Percentiles rank a stretch among this genome's conserved stretches.
Conservation (phyloP, 1,140 invertebrate genomes). For the Bombus consobrinus region DNA sequence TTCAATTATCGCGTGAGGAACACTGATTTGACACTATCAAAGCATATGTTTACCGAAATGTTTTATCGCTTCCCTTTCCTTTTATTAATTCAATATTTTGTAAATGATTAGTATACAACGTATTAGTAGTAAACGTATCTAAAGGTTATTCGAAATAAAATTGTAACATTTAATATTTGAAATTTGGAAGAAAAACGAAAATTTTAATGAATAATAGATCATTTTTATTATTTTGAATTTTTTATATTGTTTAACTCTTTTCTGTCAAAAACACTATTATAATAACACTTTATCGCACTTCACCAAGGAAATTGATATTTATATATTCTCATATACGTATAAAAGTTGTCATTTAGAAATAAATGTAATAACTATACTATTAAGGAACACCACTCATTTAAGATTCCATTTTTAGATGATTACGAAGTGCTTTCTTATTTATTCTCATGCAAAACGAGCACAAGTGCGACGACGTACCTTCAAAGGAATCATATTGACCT, state of each 20-base stretch:
- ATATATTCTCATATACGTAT: not conserved
- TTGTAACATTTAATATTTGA: not conserved
- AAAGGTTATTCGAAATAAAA: too few relatives aligned
- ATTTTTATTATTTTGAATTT: not conserved
- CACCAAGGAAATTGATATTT: not conserved
- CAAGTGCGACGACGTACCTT: constrained; percentile 59
- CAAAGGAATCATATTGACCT: constrained; percentile 56
- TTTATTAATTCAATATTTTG: not conserved
- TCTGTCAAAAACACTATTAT: not conserved
- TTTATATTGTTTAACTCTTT: not conserved
- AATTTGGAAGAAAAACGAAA: not conserved
- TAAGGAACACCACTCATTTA: not conserved
- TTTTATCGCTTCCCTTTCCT: not conserved
- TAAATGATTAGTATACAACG: not conserved
- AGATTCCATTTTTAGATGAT: not conserved
- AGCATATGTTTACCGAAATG: not conserved
- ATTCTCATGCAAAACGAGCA: not conserved
- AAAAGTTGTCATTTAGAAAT: too few relatives aligned
- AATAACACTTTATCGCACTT: not conserved
- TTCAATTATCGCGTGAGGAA: not conserved
- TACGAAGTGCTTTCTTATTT: not conserved
- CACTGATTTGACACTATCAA: not conserved
- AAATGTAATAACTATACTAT: not conserved
- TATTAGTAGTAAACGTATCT: too few relatives aligned
- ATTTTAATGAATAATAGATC: not conserved